Evolutionary conservation across 2,888 invertebrate species (phyloP), one percentile per base, ranked within the genome.

Genomic region (Ischnura elegans): DNA sequence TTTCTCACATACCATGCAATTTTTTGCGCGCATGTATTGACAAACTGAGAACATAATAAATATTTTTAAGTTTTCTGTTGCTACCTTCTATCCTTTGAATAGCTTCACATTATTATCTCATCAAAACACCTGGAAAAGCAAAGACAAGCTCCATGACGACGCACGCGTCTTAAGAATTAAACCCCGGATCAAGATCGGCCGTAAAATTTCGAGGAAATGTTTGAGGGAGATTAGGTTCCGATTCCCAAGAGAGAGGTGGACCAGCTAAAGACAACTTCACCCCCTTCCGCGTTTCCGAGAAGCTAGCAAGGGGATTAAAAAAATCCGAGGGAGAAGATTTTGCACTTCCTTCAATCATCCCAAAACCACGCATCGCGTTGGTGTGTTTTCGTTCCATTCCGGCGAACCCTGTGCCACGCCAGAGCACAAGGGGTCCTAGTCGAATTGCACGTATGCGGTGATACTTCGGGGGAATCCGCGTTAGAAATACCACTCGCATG

Each of bases 361-460:
- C 36, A 13, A 13, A 76, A 76, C n/a, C 76, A 76, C 76, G 76
- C 76, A 76, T 13, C 76, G 36, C 76, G 76, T n/a, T n/a, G n/a
- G 13, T 76, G 76, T 76, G 76, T 76, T 76, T 76, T 76, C 76
- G 25, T 76, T 76, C 36, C 76, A 76, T 76, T 76, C 76, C 76
- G 36, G 36, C 36, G 76, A 76, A 76, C 36, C 76, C 36, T 10
- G 61, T 51, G 19, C 13, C 4, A 13, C 51, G 6, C 61, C 61
- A 10, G n/a, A 25, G n/a, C 61, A n/a, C n/a, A n/a, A n/a, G 21
- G n/a, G n/a, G 61, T 61, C 61, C n/a, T 61, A n/a, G 3, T n/a
- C n/a, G 61, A 61, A 13, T 51, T n/a, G 61, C 25, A 16, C 25
- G 25, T 6, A 29, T 29, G 1, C 3, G 76, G 76, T 76, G 76